These are phyloP conservation scores for Macrostomum lignano DNA, from an alignment of 1,140 invertebrate genomes.

Conservation along the genomic window DNA sequence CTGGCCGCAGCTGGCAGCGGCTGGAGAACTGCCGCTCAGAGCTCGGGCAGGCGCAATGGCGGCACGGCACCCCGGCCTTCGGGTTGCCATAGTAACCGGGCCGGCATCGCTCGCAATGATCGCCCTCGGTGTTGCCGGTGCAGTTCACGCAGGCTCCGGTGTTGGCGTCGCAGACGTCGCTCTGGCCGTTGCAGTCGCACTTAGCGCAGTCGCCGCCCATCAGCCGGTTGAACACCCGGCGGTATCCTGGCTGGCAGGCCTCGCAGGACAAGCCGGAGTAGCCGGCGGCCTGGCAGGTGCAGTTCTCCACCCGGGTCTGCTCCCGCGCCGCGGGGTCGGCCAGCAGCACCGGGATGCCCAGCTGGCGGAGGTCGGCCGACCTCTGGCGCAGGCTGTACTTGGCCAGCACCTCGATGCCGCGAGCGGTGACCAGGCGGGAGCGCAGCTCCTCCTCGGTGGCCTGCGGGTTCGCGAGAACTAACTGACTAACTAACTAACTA, in stretches of 20 bases:
- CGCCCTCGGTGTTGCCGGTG: slow-evolving; percentile 26
- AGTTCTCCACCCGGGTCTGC: slow-evolving; percentile 19
- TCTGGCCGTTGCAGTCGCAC: slow-evolving; percentile 71
- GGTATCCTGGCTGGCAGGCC: slow-evolving; percentile 35
- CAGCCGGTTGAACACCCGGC: slow-evolving; percentile 35
- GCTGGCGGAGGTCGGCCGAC: too few relatives aligned
- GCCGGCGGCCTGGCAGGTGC: slow-evolving; percentile 40
- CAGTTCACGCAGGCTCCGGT: slow-evolving; percentile 54
- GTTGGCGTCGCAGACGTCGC: slow-evolving; percentile 54
- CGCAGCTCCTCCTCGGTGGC: too few relatives aligned
- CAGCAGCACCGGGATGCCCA: too few relatives aligned
- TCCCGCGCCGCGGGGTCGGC: slow-evolving; percentile 7
- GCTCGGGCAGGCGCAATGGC: neutral
- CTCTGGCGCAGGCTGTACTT: too few relatives aligned
- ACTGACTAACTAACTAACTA: too few relatives aligned
- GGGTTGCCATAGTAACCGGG: slow-evolving; percentile 59
- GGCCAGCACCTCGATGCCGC: too few relatives aligned
- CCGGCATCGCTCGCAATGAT: slow-evolving; percentile 59
- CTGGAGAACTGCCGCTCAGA: too few relatives aligned
- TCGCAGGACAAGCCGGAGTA: slow-evolving; percentile 67
- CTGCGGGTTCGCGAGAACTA: too few relatives aligned
- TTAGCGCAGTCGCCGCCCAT: slow-evolving; percentile 40
- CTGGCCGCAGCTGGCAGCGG: too few relatives aligned
- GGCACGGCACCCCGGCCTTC: slow-evolving; percentile 32
- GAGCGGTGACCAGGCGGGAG: too few relatives aligned